Percentiles rank a stretch among this genome's conserved stretches.
Conservation (phyloP, 64 coral and sea anemone genomes). For the Stichodactyla mertensii region DNA sequence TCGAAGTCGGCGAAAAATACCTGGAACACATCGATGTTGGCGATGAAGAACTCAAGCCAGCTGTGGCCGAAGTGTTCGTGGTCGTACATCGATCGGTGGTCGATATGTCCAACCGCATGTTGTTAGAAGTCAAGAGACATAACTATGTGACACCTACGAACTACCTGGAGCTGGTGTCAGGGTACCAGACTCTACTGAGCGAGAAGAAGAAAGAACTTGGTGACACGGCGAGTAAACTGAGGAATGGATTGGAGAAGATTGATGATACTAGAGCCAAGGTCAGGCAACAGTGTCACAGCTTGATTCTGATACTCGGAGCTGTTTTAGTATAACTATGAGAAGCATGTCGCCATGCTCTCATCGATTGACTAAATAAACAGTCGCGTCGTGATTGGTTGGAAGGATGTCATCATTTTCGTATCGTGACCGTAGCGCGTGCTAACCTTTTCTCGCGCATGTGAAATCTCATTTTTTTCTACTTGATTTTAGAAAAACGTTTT, state of each 20-base stretch:
- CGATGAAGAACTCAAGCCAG: constrained; percentile 74
- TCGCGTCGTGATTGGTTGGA: background rate
- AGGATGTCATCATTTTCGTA: background rate
- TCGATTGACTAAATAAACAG: too few species aligned
- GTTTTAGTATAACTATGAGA: too few species aligned
- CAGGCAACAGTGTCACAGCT: background rate
- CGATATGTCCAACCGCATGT: constrained; percentile 74
- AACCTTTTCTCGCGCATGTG: too few species aligned
- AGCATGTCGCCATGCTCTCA: too few species aligned
- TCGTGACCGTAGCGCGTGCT: background rate
- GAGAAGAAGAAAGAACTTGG: constrained; percentile 97
- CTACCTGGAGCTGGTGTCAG: constrained; percentile 92
- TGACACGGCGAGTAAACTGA: constrained; percentile 89
- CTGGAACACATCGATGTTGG: constrained; percentile 92
- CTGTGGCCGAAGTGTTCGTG: constrained; percentile 88
- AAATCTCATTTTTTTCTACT: background rate
- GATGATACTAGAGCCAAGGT: constrained; percentile 98
- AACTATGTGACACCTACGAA: constrained; percentile 99
- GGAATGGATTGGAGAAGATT: constrained; percentile 97
- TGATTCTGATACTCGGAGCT: too few species aligned
- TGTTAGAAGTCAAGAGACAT: constrained; percentile 89
- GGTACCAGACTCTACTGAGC: constrained; percentile 78
- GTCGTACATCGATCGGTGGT: constrained; percentile 90
- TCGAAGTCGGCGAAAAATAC: constrained; percentile 94
- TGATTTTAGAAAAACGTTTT: too few species aligned